These are phyloP conservation scores for Aromia moschata DNA, from an alignment of 2,888 invertebrate species.

Conservation along the genomic window DNA sequence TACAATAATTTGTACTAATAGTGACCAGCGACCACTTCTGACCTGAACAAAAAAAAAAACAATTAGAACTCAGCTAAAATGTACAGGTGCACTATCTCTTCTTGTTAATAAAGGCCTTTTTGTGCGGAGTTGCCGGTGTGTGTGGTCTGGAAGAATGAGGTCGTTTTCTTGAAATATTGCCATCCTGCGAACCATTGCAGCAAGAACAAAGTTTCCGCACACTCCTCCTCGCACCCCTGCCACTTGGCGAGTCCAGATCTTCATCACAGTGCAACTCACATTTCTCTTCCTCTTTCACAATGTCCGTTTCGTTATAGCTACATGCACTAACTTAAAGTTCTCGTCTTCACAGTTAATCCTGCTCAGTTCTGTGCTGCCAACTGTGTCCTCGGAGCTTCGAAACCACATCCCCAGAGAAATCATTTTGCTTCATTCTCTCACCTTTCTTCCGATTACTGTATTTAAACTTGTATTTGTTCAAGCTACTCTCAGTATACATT, in stretches of 20 bases:
- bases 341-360: constrained; percentile 46
- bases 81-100: constrained; percentile 61
- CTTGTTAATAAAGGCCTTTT: constrained; percentile 59
- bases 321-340: constrained; percentile 54
- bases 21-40: constrained; percentile 60
- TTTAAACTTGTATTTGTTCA: constrained; percentile 62
- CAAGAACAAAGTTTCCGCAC: constrained; percentile 60
- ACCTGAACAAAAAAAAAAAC: constrained; percentile 47
- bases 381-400: constrained; percentile 59
- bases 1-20: constrained; percentile 60
- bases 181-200: constrained; percentile 57
- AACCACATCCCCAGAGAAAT: constrained; percentile 48
- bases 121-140: constrained; percentile 57
- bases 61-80: constrained; percentile 39
- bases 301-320: constrained; percentile 53
- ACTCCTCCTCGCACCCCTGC: constrained; percentile 57
- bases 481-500: constrained; percentile 52
- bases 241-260: constrained; percentile 53
- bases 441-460: constrained; percentile 61
- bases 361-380: constrained; percentile 53
- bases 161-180: constrained; percentile 50
- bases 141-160: constrained; percentile 53
- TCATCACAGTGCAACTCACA: constrained; percentile 54
- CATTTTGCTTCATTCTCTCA: constrained; percentile 47
- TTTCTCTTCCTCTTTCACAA: constrained; percentile 50